Conservation (phyloP, 2,113 vertebrate genomes). For the Parus major region DNA sequence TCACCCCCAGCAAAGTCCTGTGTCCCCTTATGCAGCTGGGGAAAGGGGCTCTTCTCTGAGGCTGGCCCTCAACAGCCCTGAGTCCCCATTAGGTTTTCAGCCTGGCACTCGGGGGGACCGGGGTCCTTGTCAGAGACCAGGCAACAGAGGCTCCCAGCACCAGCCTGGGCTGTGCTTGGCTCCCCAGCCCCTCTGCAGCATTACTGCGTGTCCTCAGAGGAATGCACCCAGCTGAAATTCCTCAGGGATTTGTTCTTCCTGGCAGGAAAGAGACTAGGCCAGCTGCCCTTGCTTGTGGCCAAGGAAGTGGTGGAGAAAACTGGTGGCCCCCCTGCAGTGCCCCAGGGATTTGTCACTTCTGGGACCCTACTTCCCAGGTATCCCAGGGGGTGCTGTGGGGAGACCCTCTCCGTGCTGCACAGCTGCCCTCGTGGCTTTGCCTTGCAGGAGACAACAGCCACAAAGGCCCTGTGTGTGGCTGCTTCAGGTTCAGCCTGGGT, state of each 20-base stretch:
- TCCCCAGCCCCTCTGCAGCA: background rate
- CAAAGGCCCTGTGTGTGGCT: background rate
- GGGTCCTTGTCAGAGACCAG: background rate
- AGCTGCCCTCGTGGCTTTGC: background rate
- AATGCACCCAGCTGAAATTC: background rate
- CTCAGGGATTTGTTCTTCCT: slow-evolving; percentile 33
- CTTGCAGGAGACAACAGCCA: background rate
- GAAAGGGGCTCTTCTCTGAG: background rate
- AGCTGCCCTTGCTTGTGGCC: background rate
- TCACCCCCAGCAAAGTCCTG: background rate
- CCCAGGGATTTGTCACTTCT: background rate
- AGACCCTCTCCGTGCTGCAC: background rate
- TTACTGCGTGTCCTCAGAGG: background rate
- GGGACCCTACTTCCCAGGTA: background rate
- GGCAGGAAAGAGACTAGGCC: background rate
- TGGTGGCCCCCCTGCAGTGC: accelerated
- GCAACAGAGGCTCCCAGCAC: accelerated
- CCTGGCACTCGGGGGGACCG: accelerated
- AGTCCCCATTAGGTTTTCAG: background rate
- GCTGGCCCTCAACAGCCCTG: background rate
- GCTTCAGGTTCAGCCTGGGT: accelerated
- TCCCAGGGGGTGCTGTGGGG: background rate
- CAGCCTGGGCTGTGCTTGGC: background rate
- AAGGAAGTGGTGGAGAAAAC: background rate
- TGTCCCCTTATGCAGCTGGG: background rate